phyloP scores from a whole-genome alignment of 1,140 invertebrate genomes.

The Temnothorax longispinosus region DNA sequence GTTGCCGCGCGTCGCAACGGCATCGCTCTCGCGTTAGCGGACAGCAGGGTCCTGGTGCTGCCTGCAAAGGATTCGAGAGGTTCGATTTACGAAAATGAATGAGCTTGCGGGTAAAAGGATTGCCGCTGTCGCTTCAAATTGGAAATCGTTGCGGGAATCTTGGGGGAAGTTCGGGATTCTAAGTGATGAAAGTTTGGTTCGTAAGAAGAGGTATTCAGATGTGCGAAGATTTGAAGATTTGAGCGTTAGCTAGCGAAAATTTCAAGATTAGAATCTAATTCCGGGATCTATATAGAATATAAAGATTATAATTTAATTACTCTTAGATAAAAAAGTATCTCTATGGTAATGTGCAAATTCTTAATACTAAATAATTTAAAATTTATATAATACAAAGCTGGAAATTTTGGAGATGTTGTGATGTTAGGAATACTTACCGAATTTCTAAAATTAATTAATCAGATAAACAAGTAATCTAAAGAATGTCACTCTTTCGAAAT shows the following conservation, averaged over 20 bases:
- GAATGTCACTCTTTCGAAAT: not conserved
- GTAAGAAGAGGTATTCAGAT: not conserved
- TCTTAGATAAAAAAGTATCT: not conserved
- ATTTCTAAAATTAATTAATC: no score
- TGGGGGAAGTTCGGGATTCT: not conserved
- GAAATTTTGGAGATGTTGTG: no score
- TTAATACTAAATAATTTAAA: not conserved
- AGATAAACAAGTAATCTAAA: not conserved
- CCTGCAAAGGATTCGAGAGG: conserved; percentile 71
- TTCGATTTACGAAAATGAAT: conserved; percentile 16
- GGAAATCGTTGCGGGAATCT: not conserved
- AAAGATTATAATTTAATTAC: not conserved
- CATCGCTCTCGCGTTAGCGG: conserved; percentile 78
- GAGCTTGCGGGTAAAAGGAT: not conserved
- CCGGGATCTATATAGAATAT: not conserved
- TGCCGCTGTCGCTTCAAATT: not conserved
- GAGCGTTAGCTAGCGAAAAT: not conserved
- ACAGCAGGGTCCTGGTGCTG: conserved; percentile 82
- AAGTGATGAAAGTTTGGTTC: conserved; percentile 1
- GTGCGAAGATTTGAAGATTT: not conserved
- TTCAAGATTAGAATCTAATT: conserved; percentile 3
- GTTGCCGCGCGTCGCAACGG: conserved; percentile 87
- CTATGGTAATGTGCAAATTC: not conserved
- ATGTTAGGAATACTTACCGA: no score
- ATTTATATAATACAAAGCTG: not conserved